Conservation (phyloP, 2,113 vertebrate genomes). For the Pseudorasbora parva region DNA sequence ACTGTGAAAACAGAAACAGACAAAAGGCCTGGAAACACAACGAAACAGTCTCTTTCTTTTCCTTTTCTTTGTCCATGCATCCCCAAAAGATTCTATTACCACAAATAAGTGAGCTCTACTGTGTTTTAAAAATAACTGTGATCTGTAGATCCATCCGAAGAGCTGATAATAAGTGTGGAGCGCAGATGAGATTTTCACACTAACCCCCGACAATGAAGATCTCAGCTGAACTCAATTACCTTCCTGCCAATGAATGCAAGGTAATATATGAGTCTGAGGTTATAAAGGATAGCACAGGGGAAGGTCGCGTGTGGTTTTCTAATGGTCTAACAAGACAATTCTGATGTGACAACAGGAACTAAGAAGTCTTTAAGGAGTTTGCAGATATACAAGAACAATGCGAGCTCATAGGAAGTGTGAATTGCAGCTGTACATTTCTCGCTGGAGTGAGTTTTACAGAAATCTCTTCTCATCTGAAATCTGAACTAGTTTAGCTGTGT, state of each 20-base stretch:
- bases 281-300: neutral
- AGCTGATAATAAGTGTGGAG: neutral
- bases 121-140: slow-evolving; percentile 25
- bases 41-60: slow-evolving; percentile 13
- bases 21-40: slow-evolving; percentile 18
- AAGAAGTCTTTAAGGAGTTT: neutral
- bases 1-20: slow-evolving; percentile 6
- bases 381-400: neutral
- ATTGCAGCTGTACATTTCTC: neutral
- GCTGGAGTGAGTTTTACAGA: neutral
- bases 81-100: neutral
- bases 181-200: slow-evolving; percentile 12
- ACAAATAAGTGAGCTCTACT: neutral
- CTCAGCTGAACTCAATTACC: neutral
- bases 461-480: neutral
- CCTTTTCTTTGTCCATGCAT: slow-evolving; percentile 5
- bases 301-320: neutral
- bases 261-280: neutral
- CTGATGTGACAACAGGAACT: neutral
- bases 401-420: no score
- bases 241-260: neutral
- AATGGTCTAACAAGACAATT: neutral
- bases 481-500: neutral
- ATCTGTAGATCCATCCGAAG: neutral
- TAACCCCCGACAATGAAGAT: neutral